Base-by-base conservation (phyloP, 2,797 vertebrate genomes). In the Aulostomus chinensis region DNA sequence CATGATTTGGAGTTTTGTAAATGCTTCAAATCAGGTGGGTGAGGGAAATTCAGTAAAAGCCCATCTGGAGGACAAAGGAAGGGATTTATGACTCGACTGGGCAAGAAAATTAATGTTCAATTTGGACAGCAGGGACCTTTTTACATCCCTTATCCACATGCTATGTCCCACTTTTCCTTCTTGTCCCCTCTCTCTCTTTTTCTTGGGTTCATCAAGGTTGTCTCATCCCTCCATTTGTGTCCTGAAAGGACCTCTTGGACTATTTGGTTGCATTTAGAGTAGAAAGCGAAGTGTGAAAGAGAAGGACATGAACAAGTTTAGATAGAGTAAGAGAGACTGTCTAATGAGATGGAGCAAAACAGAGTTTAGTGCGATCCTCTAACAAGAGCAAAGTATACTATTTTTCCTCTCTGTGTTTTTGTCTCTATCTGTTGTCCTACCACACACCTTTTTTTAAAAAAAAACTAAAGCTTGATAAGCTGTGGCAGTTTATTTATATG, bases 401-500 rank as follows among this genome's bases (percentile, higher is more conserved):
- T 26, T 16, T 16, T 1, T 22, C 30, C 28, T 20, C 24, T 18
- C n/a, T 12, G 3, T 41, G 3, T 26, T 9, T 28, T 24, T 6
- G 2, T 43, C 3, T 22, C 18, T 46, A 4, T 33, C 9, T 33
- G 14, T 9, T 21, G 0, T 48, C 46, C 37, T 56, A 31, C 72
- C 53, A 54, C 34, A 40, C 39, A 49, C 60, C 35, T 59, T 67
- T 57, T 30, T 60, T 68, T 58, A 4, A 4, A 43, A 26, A 71
- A 73, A 68, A n/a, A n/a, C n/a, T 46, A 24, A 68, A 25, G 31
- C 13, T 35, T 59, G 75, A 73, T 81, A 73, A 73, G 58, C 58
- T 50, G 36, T 17, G 55, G 18, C 57, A 60, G 57, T 24, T 79
- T 77, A 79, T 84, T 80, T 81, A 77, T 76, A 80, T 81, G 76